Evolutionary conservation across 2,797 vertebrate genomes (phyloP).

Genomic region (Todus mexicanus): DNA sequence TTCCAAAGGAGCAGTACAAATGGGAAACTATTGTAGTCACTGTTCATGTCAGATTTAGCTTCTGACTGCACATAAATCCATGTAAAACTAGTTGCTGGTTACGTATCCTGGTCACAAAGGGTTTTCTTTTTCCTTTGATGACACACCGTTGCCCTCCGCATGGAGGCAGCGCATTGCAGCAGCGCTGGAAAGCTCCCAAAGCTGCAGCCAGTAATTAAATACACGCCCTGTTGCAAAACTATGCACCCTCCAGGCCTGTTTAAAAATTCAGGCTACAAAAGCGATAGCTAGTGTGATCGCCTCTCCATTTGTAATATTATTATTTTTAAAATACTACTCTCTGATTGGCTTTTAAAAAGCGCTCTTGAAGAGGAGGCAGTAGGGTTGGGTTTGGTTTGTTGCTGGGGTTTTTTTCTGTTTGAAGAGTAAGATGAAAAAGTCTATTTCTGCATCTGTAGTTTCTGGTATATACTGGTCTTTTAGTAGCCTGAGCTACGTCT

Average conservation of each 20-base stretch:
- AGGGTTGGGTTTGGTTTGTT: neutral
- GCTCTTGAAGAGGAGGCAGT: neutral
- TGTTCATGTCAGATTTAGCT: neutral
- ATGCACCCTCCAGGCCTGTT: neutral
- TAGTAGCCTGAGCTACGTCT: neutral
- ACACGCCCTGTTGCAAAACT: neutral
- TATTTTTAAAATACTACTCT: neutral
- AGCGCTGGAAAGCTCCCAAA: slow-evolving; percentile 20
- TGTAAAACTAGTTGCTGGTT: neutral
- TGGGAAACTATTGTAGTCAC: neutral
- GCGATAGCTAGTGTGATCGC: accelerated
- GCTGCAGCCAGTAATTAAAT: neutral
- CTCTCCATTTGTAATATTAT: neutral
- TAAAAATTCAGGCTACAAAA: neutral
- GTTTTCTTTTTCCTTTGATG: neutral
- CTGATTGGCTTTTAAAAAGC: neutral
- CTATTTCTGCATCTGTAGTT: neutral
- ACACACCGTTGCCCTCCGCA: neutral
- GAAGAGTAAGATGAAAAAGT: neutral
- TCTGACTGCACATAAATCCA: neutral
- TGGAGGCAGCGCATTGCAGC: neutral
- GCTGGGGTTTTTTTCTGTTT: neutral
- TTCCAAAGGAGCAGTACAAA: neutral
- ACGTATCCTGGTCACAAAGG: neutral
- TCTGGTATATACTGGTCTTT: neutral